Evolutionary conservation across 2,797 vertebrate species (phyloP), one percentile per base, ranked within the genome.

Genomic region (Channa striata): DNA sequence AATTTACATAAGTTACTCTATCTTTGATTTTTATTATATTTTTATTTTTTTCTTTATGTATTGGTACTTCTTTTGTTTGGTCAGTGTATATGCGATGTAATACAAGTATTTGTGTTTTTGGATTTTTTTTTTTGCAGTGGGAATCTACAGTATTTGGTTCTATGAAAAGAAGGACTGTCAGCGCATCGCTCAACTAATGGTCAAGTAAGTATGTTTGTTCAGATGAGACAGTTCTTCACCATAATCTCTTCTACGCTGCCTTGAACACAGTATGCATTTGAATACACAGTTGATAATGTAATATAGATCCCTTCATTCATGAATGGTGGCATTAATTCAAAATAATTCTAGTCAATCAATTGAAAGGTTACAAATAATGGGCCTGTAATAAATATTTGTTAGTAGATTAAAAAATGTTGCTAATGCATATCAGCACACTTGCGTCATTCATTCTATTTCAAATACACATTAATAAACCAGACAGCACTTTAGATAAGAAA

Each of bases 61-160:
- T 58, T 46, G 6, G 6, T 53, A 16, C 23, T 53, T 50, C 1
- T 5, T 1, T 10, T 62, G 8, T 40, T 2, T 11, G 1, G 19
- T 0, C 6, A 40, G 1, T 40, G 5, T 20, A 21, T 5, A 36
- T 34, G 10, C 0, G 1, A 0, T 70, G 0, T 66, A 37, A 73
- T 64, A 48, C 23, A n/a, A 48, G 4, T 70, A 1, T 77, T 43
- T 84, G 12, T 83, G 8, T 72, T 60, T 84, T n/a, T n/a, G n/a
- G n/a, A n/a, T n/a, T n/a, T n/a, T n/a, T n/a, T n/a, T 59, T 86
- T 53, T 58, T 84, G 64, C 90, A 96, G 98, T 99, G 94, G 97
- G 97, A 47, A 99, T 99, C 93, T 99, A 99, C 91, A 99, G 97
- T 86, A 99, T 99, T 93, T 99, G 98, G 97, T 99, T 99, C 93